These are phyloP conservation scores for Eueides isabella DNA, from an alignment of 1,140 invertebrate genomes.

Conservation along the genomic window DNA sequence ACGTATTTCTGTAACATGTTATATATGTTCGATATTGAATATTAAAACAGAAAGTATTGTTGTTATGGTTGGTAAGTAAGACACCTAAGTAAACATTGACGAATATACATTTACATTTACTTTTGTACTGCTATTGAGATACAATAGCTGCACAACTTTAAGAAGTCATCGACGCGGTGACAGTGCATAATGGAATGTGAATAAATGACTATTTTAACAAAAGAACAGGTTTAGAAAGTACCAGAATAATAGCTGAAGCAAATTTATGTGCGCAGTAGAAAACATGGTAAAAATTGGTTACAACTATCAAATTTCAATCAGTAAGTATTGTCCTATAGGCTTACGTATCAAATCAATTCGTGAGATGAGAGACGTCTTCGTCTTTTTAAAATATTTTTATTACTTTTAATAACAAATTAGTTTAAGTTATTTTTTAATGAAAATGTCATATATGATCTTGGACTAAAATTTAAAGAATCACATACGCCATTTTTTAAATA, in stretches of 20 bases:
- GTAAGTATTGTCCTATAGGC: background rate
- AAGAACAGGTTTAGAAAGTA: conserved; percentile 28
- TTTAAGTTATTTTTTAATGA: no score
- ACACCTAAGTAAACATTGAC: conserved; percentile 5
- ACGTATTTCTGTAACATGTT: background rate
- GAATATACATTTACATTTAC: background rate
- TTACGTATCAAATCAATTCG: background rate
- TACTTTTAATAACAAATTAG: no score
- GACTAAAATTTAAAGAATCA: no score
- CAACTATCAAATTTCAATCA: background rate
- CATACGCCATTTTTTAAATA: no score
- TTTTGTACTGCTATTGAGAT: background rate
- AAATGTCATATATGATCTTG: no score
- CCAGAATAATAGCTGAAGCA: background rate
- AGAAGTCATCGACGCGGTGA: conserved; percentile 5
- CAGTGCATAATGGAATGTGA: conserved; percentile 18
- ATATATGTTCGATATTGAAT: background rate
- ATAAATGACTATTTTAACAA: conserved; percentile 7
- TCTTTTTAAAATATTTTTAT: background rate
- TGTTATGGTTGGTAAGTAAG: background rate
- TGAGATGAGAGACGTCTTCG: no score
- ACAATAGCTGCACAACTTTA: conserved; percentile 2
- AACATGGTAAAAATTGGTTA: background rate
- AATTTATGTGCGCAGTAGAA: background rate
- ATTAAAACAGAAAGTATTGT: conserved; percentile 4